These are phyloP conservation scores for Sarcophaga peregrina DNA, from an alignment of 1,140 invertebrate genomes.

Conservation along the genomic window DNA sequence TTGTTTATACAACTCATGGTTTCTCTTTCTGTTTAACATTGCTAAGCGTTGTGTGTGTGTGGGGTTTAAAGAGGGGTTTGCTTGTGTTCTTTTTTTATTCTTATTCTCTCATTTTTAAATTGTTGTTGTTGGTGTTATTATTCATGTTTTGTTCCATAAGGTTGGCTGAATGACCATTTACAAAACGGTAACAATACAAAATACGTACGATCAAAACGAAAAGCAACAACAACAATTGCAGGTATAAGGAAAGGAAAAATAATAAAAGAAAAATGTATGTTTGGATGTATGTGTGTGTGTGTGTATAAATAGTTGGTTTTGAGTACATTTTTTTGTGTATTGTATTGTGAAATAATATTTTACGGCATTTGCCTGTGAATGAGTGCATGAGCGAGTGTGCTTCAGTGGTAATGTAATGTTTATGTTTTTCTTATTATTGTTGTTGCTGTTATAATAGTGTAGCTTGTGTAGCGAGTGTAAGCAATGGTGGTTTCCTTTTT, in stretches of 20 bases:
- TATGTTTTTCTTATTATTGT: not conserved
- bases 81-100: not conserved
- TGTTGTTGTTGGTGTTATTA: not conserved
- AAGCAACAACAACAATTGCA: too few species aligned
- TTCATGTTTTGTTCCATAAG: not conserved
- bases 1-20: not conserved
- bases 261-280: too few species aligned
- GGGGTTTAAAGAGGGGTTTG: too few species aligned
- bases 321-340: too few species aligned
- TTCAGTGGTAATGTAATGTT: not conserved
- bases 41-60: not conserved
- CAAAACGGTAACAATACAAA: conserved; percentile 35
- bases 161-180: not conserved
- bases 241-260: too few species aligned
- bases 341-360: too few species aligned
- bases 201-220: too few species aligned
- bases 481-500: too few species aligned
- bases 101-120: not conserved
- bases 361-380: not conserved
- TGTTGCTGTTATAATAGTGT: too few species aligned
- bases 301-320: too few species aligned
- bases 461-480: too few species aligned
- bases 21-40: not conserved
- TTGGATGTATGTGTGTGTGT: too few species aligned
- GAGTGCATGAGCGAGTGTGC: not conserved